Conservation (phyloP, 2,888 invertebrate species). For the Drymonia ruficornis region DNA sequence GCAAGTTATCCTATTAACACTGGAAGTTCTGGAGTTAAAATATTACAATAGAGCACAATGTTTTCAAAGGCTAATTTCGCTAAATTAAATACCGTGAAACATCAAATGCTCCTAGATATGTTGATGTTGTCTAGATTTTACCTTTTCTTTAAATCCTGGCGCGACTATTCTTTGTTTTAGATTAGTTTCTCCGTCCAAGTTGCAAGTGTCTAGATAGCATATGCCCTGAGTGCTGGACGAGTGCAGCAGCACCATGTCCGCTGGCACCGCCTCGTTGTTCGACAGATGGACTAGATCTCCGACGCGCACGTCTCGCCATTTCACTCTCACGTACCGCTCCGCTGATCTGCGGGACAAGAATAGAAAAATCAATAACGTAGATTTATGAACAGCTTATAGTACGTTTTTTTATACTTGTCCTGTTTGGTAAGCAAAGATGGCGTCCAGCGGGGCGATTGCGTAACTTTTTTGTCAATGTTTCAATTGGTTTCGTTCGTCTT, state of each 20-base stretch:
- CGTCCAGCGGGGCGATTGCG: too few relatives aligned
- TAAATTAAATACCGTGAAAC: neutral
- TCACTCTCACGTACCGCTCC: conserved; percentile 92
- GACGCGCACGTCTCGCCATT: conserved; percentile 96
- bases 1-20: too few relatives aligned
- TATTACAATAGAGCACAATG: neutral
- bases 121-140: conserved; percentile 40
- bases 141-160: conserved; percentile 90
- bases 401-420: too few relatives aligned
- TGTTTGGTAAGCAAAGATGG: too few relatives aligned
- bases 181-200: conserved; percentile 98
- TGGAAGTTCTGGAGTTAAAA: too few relatives aligned
- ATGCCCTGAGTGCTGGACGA: conserved; percentile 95
- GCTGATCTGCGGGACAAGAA: conserved; percentile 86
- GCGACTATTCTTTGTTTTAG: conserved; percentile 95
- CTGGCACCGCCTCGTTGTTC: conserved; percentile 98
- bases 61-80: neutral
- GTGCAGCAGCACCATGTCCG: conserved; percentile 95
- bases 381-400: conserved; percentile 26
- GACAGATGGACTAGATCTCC: conserved; percentile 98
- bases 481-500: too few relatives aligned
- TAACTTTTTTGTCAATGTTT: too few relatives aligned
- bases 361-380: conserved; percentile 29
- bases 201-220: conserved; percentile 98
- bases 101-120: neutral